These are phyloP conservation scores for Semnopithecus entellus DNA, from an alignment of 2,113 vertebrate genomes.

Conservation along the genomic window DNA sequence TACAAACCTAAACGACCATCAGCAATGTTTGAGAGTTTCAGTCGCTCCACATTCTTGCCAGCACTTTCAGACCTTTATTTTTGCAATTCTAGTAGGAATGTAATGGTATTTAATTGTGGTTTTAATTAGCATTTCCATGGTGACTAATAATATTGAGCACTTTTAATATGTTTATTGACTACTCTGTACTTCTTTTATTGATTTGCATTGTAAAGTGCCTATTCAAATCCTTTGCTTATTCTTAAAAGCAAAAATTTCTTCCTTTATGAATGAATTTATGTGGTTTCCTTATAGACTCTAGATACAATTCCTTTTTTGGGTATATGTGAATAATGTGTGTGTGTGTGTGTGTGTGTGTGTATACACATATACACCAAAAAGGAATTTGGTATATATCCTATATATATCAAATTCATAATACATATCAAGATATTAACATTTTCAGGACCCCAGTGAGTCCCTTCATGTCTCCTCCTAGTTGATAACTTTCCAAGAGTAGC, in stretches of 20 bases:
- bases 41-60: not conserved
- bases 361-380: too few relatives aligned
- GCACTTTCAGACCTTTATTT: not conserved
- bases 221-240: slow-evolving; percentile 35
- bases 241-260: slow-evolving; percentile 1
- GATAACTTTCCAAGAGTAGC: not conserved
- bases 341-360: too few relatives aligned
- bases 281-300: not conserved
- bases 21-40: not conserved
- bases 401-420: too few relatives aligned
- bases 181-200: not conserved
- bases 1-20: not conserved
- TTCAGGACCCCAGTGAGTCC: not conserved
- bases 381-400: too few relatives aligned
- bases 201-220: not conserved
- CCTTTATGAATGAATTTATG: not conserved
- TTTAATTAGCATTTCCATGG: slow-evolving; percentile 17
- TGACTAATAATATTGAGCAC: not conserved
- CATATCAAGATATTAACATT: not conserved
- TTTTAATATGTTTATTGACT: not conserved
- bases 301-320: not conserved
- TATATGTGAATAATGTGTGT: too few relatives aligned
- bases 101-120: not conserved
- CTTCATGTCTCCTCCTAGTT: not conserved
- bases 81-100: not conserved